Conservation (phyloP, 2,888 invertebrate genomes). For the Drosophila nigricruria region DNA sequence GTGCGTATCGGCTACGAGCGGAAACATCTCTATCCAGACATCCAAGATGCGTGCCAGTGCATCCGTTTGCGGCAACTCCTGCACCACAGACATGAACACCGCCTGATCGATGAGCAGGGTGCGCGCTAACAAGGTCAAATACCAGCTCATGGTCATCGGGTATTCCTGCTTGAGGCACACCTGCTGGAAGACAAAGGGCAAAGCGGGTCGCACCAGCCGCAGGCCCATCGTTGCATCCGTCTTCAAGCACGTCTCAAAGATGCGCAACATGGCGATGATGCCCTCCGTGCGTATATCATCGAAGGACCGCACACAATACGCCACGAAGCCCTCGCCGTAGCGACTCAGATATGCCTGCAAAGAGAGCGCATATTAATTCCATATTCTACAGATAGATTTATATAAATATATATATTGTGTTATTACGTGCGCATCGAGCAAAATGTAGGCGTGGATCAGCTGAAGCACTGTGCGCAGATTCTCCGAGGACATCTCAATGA, state of each 20-base stretch:
- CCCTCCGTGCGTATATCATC: constrained; percentile 92
- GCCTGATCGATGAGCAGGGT: constrained; percentile 90
- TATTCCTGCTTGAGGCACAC: constrained; percentile 90
- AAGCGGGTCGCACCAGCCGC: constrained; percentile 88
- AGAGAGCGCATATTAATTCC: not conserved
- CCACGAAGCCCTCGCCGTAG: constrained; percentile 90
- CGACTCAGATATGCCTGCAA: constrained; percentile 90
- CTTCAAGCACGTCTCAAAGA: constrained; percentile 91
- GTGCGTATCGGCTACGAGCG: constrained; percentile 89
- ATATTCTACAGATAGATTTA: not conserved
- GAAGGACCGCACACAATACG: constrained; percentile 90
- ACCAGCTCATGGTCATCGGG: constrained; percentile 91
- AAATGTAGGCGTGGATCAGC: constrained; percentile 93
- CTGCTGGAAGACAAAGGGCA: constrained; percentile 88
- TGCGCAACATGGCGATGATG: constrained; percentile 89
- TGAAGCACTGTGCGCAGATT: constrained; percentile 92
- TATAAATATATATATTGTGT: not conserved
- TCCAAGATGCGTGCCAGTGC: constrained; percentile 90
- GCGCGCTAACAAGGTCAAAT: constrained; percentile 91
- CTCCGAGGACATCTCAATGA: constrained; percentile 93
- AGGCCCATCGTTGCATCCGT: constrained; percentile 91
- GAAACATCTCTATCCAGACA: constrained; percentile 93
- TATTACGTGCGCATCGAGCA: constrained; percentile 88
- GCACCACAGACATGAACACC: constrained; percentile 87
- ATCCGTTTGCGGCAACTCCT: constrained; percentile 87